Conservation (phyloP, 2,888 invertebrate species). For the Mythimna vitellina region DNA sequence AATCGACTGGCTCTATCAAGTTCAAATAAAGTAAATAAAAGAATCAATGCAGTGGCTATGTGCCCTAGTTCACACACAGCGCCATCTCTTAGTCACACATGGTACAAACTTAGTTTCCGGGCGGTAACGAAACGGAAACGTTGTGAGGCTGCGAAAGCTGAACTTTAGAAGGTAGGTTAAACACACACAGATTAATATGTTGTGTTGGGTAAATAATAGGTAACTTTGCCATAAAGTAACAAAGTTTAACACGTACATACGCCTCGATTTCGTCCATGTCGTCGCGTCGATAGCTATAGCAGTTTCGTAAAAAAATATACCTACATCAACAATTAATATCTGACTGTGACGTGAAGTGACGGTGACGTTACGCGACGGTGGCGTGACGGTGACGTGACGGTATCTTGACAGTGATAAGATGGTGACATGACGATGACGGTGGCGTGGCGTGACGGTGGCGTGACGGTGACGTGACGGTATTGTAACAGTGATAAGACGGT, state of each 20-base stretch:
- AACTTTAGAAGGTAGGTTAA: neutral
- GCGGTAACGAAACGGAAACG: neutral
- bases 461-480: neutral
- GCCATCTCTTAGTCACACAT: conserved; percentile 27
- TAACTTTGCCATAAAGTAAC: no score
- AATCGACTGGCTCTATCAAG: neutral
- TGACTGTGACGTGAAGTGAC: no score
- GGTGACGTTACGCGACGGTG: no score
- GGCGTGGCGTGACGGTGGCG: no score
- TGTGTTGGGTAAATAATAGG: neutral
- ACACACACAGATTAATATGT: neutral
- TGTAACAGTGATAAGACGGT: no score
- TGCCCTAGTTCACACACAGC: conserved; percentile 6
- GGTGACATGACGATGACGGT: no score
- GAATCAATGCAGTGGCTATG: conserved; percentile 18
- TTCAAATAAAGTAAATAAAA: neutral
- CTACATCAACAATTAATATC: no score
- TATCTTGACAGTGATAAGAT: no score
- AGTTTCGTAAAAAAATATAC: no score
- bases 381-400: neutral
- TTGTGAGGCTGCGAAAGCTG: neutral
- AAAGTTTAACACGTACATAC: neutral
- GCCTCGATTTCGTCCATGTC: neutral
- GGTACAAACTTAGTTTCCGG: conserved; percentile 4
- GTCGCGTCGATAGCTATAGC: neutral